phyloP scores from a whole-genome alignment of 2,113 vertebrate species.

The Zosterops lateralis region DNA sequence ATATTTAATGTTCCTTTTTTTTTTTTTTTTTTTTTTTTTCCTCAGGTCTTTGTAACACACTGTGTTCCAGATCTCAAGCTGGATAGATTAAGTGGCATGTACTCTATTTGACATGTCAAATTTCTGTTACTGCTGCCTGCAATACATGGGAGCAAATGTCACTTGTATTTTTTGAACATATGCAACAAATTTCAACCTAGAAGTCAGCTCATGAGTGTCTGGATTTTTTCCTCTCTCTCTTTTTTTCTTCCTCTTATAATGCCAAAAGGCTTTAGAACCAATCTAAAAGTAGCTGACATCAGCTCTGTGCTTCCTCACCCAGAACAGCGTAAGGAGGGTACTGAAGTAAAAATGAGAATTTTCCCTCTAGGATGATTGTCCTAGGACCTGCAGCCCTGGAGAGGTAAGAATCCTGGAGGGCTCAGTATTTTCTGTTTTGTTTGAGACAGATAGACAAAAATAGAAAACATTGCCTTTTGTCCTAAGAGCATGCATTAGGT shows the following conservation, averaged over 20 bases:
- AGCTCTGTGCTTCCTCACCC: neutral
- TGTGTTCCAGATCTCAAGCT: slow-evolving; percentile 39
- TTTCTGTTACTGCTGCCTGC: slow-evolving; percentile 47
- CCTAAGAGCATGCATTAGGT: neutral
- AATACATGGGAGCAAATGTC: slow-evolving; percentile 64
- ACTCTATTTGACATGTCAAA: slow-evolving; percentile 52
- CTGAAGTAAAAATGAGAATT: neutral
- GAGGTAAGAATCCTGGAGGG: neutral
- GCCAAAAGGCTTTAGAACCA: neutral
- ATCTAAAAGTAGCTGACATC: neutral
- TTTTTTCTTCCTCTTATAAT: neutral
- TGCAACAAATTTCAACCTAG: slow-evolving; percentile 55
- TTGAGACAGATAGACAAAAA: neutral
- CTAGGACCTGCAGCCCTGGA: neutral
- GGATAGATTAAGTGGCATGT: slow-evolving; percentile 51
- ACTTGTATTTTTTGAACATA: slow-evolving; percentile 67
- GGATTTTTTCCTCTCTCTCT: neutral
- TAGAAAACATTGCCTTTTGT: neutral
- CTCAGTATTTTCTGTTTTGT: neutral
- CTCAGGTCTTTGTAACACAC: slow-evolving; percentile 33
- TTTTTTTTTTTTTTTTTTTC: neutral
- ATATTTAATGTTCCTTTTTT: neutral
- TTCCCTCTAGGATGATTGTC: neutral
- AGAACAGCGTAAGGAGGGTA: accelerated
- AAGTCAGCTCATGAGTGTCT: slow-evolving; percentile 42